Evolutionary conservation across 2,113 vertebrate genomes (phyloP), one percentile per base, ranked within the genome.

Genomic region (Balaeniceps rex): DNA sequence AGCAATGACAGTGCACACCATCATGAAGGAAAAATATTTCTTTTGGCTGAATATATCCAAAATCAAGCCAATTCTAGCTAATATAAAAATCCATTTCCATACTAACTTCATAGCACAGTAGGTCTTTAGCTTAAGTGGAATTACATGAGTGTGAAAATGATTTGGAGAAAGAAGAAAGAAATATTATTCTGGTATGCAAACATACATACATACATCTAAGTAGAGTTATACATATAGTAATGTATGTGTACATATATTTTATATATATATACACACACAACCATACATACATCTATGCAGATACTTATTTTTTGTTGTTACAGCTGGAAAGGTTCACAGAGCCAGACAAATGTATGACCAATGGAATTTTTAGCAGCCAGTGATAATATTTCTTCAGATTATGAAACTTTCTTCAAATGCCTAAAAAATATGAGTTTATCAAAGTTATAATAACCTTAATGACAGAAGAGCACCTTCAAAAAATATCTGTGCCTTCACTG

Each of bases 391-490:
- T 92, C 87, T 55, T 64, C 38, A 75, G 83, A 76, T 75, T 93
- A 91, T 87, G 97, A 91, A 96, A 92, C 79, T 88, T 89, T 83
- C 92, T 89, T 84, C 87, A 94, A 92, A 94, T 85, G 77, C 16
- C 28, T 86, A 58, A 85, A 85, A 96, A 68, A 88, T 88, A 74
- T 6, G 93, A 81, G 70, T 81, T 89, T 94, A 94, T 83, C 92
- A 72, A 87, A 9, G 1, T 77, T 80, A 61, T 61, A 92, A 96
- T 93, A 90, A 58, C 61, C 64, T 83, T 97, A 94, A 96, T 93
- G 87, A 95, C 92, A 95, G 94, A 96, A 94, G 60, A 92, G 92
- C 54, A 95, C 58, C 78, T 85, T 96, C 90, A 92, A 44, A 88
- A 85, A 81, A 77, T 70, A 52, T 85, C 94, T 90, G 22, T 47